These are phyloP conservation scores for Pyralis farinalis DNA, from an alignment of 2,888 invertebrate genomes.

Conservation along the genomic window DNA sequence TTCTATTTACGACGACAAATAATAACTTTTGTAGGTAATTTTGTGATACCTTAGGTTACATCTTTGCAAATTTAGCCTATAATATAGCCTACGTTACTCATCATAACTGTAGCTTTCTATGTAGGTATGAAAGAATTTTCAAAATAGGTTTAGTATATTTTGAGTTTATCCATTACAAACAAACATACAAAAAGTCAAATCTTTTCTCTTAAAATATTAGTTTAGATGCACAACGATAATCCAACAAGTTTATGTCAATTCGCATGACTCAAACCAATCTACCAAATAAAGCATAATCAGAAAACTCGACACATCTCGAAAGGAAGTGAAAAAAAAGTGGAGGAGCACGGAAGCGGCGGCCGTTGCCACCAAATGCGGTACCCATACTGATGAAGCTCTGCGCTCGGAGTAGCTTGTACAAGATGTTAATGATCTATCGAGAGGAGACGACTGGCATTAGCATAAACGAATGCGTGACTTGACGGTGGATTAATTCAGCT, in stretches of 20 bases:
- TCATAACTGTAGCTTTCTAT: no score
- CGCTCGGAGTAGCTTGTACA: conserved; percentile 20
- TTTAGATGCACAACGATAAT: no score
- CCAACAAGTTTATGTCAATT: not conserved
- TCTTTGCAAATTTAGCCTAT: no score
- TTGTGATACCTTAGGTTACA: no score
- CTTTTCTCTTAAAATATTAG: no score
- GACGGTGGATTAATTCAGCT: not conserved
- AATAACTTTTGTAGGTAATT: no score
- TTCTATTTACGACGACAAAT: no score
- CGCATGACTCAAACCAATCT: not conserved
- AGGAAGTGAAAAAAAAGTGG: conserved; percentile 52
- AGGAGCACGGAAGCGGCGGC: conserved; percentile 58
- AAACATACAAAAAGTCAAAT: no score
- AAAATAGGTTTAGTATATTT: no score
- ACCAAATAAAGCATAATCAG: not conserved
- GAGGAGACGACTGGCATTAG: conserved; percentile 13
- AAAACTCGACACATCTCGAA: conserved; percentile 14
- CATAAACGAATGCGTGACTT: conserved; percentile 7
- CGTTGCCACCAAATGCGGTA: conserved; percentile 50
- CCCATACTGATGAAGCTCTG: conserved; percentile 55
- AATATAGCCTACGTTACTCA: no score
- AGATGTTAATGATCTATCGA: conserved; percentile 47
- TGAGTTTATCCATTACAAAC: no score
- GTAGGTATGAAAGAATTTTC: no score